Base-by-base conservation (phyloP, 2,888 invertebrate species). In the Meiosimyza platycephala region DNA sequence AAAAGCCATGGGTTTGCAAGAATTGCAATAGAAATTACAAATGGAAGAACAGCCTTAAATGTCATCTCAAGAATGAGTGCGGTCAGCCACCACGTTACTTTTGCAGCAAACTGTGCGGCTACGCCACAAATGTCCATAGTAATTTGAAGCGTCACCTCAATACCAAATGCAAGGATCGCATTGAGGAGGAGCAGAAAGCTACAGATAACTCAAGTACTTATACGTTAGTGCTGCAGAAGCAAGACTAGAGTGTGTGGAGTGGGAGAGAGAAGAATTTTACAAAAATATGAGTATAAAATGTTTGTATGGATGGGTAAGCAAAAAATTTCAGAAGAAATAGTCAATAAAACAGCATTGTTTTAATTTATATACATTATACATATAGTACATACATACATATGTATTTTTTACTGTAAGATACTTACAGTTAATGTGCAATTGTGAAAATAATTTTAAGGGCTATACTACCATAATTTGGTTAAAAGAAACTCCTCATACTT, bases 11-110 rank as follows among this genome's bases (percentile, higher is more conserved):
- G 88, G 89, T 90, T 79, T 91, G 93, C 84, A 90, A 90, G 76
- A 90, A 90, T 78, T 94, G 94, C 85, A 90, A 91, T 82, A 90
- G 93, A 84, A 91, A 91, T 80, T 94, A 94, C 86, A 91, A 92
- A 78, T 92, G 92, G 88, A 92, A 92, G 86, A 92, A 92, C 79
- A 92, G 93, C 33, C 90, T 94, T 80, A 89, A 91, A 82, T 90
- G 93, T 80, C 94, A 94, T 83, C 87, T 92, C 68, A 92, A 91
- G 57, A 90, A 90, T 78, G 92, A 92, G 81, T 92, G 92, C 80
- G 91, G 91, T 3, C 89, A 90, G 83, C 91, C 91, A 74, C 88
- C 88, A 0, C 85, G 87, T 54, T 88, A 85, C 72, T 88, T 86
- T 76, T 88, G 88, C 78, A 85, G 84, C 77, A 87, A 88, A 79